These are phyloP conservation scores for Odocoileus hemionus DNA, from an alignment of 2,113 vertebrate genomes.

Conservation along the genomic window DNA sequence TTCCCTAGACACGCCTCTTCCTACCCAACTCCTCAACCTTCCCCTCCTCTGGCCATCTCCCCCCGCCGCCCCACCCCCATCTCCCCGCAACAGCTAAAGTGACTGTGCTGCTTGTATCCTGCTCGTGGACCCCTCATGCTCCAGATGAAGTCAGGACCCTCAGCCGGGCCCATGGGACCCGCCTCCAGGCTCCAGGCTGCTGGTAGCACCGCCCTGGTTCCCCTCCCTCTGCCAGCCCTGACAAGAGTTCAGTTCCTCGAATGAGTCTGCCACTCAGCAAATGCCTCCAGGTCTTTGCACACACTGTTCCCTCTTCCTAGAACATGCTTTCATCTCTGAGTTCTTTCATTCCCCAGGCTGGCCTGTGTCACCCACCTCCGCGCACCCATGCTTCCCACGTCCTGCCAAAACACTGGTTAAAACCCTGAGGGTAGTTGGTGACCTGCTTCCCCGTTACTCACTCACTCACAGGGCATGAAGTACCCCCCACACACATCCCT, in stretches of 20 bases:
- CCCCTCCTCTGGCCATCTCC: not conserved
- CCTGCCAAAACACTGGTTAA: not conserved
- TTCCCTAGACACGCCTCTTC: not conserved
- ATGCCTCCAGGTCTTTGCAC: constrained; percentile 37
- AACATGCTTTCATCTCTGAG: constrained; percentile 9
- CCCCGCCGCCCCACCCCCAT: not conserved
- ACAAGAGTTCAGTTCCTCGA: not conserved
- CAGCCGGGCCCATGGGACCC: not conserved
- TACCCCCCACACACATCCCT: not conserved
- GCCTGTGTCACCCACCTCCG: not conserved
- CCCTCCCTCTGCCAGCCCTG: not conserved
- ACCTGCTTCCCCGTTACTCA: not conserved
- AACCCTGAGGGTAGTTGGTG: not conserved
- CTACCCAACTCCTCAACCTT: not conserved
- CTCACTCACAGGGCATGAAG: not conserved
- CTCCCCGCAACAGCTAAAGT: not conserved
- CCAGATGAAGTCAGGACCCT: not conserved
- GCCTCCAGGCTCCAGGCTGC: not conserved
- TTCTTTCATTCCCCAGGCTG: not conserved
- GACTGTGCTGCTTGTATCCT: not conserved
- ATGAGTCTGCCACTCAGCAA: not conserved
- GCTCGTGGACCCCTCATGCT: not conserved
- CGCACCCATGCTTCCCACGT: not conserved
- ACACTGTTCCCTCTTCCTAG: not conserved
- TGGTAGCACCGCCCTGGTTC: not conserved